Percentiles rank a stretch among this genome's conserved stretches.
Conservation (phyloP, 2,888 invertebrate genomes). For the Rhagophthalmus giganteus region DNA sequence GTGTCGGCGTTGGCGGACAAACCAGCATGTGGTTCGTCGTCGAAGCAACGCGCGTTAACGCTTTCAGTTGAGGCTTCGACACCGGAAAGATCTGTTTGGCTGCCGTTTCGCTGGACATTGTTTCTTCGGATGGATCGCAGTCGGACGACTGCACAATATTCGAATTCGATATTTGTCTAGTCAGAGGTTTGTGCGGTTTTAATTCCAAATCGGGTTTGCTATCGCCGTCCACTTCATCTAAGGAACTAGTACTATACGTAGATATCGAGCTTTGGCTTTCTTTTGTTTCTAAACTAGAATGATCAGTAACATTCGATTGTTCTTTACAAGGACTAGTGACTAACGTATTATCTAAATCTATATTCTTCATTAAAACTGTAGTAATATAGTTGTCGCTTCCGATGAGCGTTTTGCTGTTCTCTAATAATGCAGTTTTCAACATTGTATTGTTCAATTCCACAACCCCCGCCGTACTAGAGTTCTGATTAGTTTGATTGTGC, state of each 20-base stretch:
- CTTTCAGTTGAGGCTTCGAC: constrained; percentile 25
- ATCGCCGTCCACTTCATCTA: constrained; percentile 16
- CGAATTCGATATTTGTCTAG: constrained; percentile 62
- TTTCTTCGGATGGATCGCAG: constrained; percentile 1
- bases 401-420: constrained; percentile 63
- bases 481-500: constrained; percentile 6
- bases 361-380: constrained; percentile 61
- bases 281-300: constrained; percentile 46
- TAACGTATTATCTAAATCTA: constrained; percentile 37
- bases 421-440: constrained; percentile 58
- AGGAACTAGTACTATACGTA: constrained; percentile 43
- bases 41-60: constrained; percentile 35
- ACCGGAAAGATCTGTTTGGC: constrained; percentile 17
- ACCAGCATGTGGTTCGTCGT: constrained; percentile 59
- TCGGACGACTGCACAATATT: constrained; percentile 8
- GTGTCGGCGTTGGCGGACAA: constrained; percentile 87
- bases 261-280: constrained; percentile 52
- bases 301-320: constrained; percentile 42
- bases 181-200: constrained; percentile 70
- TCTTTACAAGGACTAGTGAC: constrained; percentile 45
- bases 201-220: constrained; percentile 37
- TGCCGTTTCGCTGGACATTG: constrained; percentile 2
- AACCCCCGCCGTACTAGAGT: constrained; percentile 5
- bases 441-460: constrained; percentile 34
- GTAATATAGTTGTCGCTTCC: constrained; percentile 76